Conservation (phyloP, 2,113 vertebrate genomes). For the Connochaetes taurinus region DNA sequence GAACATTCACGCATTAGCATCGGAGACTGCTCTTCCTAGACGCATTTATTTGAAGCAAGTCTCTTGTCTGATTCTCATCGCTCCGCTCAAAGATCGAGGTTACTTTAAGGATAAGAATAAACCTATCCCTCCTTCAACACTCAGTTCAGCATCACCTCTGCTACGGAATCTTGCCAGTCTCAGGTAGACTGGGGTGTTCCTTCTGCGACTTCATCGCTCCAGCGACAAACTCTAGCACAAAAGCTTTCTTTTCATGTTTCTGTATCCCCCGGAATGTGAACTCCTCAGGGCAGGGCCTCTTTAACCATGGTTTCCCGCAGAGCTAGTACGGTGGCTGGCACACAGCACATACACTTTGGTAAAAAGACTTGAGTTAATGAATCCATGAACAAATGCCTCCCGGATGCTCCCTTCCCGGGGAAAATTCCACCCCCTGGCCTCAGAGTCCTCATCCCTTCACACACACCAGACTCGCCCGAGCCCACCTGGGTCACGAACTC, state of each 20-base stretch:
- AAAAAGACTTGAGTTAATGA: not conserved
- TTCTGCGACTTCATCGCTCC: not conserved
- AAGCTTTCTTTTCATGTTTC: not conserved
- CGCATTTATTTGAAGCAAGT: not conserved
- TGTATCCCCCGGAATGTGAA: not conserved
- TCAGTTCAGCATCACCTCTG: not conserved
- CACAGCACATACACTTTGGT: not conserved
- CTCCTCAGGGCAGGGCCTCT: not conserved
- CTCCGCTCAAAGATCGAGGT: not conserved
- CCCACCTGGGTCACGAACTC: conserved; percentile 97
- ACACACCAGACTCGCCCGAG: not conserved
- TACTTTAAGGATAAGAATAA: not conserved
- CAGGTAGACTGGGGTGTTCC: not conserved
- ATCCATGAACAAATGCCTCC: not conserved
- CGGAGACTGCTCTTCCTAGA: not conserved
- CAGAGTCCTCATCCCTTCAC: not conserved
- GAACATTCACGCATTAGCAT: not conserved
- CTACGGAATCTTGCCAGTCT: not conserved
- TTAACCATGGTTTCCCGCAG: not conserved
- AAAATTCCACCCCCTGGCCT: not conserved
- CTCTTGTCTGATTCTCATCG: not conserved
- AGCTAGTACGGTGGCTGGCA: not conserved
- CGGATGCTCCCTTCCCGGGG: not conserved
- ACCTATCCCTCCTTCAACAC: too few species aligned
- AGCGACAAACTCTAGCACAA: not conserved